Evolutionary conservation across 2,888 invertebrate species (phyloP).

Genomic region (Erannis defoliaria): DNA sequence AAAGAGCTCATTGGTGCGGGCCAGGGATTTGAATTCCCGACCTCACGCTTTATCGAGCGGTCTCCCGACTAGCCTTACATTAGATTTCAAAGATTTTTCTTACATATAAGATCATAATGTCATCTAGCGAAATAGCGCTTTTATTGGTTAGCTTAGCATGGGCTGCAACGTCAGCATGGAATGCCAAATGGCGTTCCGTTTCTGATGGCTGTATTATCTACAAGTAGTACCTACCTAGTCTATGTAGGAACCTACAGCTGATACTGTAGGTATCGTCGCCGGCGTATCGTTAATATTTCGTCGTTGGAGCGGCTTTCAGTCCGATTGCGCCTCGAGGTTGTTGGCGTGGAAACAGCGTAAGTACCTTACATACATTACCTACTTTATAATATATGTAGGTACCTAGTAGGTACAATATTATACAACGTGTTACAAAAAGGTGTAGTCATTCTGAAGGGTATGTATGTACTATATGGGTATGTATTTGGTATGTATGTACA

Average conservation of each 20-base stretch:
- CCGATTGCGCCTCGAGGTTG: not conserved
- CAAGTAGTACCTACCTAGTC: not conserved
- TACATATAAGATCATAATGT: no score
- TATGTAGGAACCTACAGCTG: not conserved
- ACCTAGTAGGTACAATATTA: not conserved
- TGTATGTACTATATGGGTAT: not conserved
- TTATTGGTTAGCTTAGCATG: not conserved
- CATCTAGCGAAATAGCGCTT: no score
- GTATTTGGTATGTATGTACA: no score
- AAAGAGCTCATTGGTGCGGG: no score
- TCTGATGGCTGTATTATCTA: constrained; percentile 1
- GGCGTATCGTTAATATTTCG: constrained; percentile 2
- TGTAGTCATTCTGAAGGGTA: no score
- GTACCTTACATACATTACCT: no score
- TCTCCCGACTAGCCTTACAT: no score
- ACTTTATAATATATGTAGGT: not conserved
- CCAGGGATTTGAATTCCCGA: no score
- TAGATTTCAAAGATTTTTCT: no score
- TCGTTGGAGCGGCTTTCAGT: not conserved
- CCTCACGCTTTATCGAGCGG: no score
- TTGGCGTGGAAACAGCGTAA: not conserved
- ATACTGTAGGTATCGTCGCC: not conserved
- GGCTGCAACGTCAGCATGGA: not conserved
- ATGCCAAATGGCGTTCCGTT: not conserved
- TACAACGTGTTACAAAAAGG: no score